Evolutionary conservation across 1,140 invertebrate species (phyloP).

Genomic region (Trachelipus rathkii): DNA sequence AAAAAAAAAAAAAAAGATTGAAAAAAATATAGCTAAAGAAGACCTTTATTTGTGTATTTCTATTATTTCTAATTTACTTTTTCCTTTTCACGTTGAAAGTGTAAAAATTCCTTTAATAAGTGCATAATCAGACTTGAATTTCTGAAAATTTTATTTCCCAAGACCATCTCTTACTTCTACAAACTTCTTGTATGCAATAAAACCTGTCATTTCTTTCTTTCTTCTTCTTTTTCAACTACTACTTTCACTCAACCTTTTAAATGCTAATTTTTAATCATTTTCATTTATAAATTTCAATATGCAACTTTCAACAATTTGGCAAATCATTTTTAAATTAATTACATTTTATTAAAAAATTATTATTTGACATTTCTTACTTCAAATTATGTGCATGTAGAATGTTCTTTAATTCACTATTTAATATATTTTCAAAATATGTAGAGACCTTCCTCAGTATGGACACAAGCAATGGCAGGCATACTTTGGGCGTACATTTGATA

Average conservation of each 20-base stretch:
- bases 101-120: background rate
- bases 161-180: too few species aligned
- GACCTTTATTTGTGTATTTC: too few species aligned
- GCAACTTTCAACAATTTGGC: background rate
- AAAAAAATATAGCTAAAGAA: too few species aligned
- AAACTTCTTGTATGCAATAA: too few species aligned
- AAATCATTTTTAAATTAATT: background rate
- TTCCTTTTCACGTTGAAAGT: too few species aligned
- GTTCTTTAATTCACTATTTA: too few species aligned
- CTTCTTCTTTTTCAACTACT: too few species aligned
- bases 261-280: too few species aligned
- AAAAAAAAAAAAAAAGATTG: too few species aligned
- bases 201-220: too few species aligned
- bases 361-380: background rate
- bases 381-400: background rate
- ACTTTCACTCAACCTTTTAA: too few species aligned
- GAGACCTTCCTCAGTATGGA: constrained; percentile 92
- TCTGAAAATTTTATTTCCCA: background rate
- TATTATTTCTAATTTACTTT: too few species aligned
- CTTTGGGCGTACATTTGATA: constrained; percentile 94
- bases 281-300: background rate
- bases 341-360: background rate
- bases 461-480: constrained; percentile 98
- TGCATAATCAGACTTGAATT: background rate
- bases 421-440: constrained; percentile 48